These are phyloP conservation scores for Motacilla alba DNA, from an alignment of 2,113 vertebrate genomes.

Conservation along the genomic window DNA sequence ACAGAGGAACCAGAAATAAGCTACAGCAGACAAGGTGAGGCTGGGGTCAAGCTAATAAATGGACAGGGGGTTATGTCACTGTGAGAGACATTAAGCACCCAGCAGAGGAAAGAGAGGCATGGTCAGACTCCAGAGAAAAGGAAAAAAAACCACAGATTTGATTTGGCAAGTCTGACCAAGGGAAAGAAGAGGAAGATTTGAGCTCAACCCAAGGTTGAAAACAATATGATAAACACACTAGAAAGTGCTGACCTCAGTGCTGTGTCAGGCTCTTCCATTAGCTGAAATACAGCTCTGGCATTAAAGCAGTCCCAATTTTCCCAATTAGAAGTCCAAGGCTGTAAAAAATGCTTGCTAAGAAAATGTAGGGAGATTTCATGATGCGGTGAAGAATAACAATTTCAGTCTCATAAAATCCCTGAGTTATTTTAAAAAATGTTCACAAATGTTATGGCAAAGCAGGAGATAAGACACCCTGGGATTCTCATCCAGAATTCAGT, in stretches of 20 bases:
- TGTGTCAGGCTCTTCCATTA: slow-evolving; percentile 29
- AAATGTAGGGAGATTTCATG: background rate
- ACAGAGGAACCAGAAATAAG: background rate
- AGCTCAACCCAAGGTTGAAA: background rate
- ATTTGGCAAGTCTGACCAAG: background rate
- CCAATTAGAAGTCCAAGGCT: slow-evolving; percentile 29
- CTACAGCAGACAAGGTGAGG: background rate
- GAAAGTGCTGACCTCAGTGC: slow-evolving; percentile 21
- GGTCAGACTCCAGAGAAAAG: background rate
- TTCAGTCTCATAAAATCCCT: background rate
- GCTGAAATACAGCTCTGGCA: slow-evolving; percentile 28
- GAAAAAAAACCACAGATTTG: background rate
- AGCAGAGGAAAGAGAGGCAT: background rate
- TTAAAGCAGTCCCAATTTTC: slow-evolving; percentile 30
- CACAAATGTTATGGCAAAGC: background rate
- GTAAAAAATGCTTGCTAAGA: slow-evolving; percentile 23
- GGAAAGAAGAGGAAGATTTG: background rate
- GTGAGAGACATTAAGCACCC: background rate
- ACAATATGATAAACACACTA: background rate
- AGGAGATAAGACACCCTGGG: background rate
- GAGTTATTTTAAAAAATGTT: background rate
- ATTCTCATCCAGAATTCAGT: background rate
- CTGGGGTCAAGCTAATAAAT: background rate
- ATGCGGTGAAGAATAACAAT: background rate
- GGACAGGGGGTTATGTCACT: background rate